Conservation (phyloP, 2,113 vertebrate genomes). For the Oryzias javanicus region DNA sequence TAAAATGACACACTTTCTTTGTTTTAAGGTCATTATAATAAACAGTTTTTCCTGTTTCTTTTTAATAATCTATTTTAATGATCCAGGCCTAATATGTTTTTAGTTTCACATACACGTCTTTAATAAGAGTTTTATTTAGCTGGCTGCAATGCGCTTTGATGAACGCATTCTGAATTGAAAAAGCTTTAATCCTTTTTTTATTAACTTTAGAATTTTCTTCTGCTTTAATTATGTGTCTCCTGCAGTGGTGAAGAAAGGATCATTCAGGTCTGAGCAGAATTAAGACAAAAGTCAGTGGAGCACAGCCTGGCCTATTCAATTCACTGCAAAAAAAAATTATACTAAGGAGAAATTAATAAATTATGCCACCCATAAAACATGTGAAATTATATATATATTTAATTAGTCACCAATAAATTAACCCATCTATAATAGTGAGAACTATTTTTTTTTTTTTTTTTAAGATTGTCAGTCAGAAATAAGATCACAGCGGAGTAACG, state of each 20-base stretch:
- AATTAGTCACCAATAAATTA: no score
- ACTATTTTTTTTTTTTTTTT: no score
- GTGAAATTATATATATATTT: no score
- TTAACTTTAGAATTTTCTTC: constrained; percentile 12
- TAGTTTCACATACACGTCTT: no score
- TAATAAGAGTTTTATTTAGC: no score
- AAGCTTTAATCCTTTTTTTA: constrained; percentile 14
- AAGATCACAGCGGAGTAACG: background rate
- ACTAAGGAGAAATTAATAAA: no score
- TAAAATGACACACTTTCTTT: background rate
- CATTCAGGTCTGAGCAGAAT: constrained; percentile 21
- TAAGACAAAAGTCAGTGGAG: background rate
- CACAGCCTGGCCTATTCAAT: background rate
- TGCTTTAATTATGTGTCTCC: constrained; percentile 19
- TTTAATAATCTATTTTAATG: background rate
- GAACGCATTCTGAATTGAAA: background rate
- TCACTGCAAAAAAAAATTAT: background rate
- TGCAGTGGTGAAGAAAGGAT: constrained; percentile 32
- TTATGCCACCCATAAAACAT: no score
- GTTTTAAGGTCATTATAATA: background rate
- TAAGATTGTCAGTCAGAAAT: constrained; percentile 2
- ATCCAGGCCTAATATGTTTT: no score
- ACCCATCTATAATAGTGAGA: no score
- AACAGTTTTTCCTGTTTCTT: background rate
- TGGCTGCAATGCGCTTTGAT: constrained; percentile 15